phyloP scores from a whole-genome alignment of 2,888 invertebrate species.

The Julus scandinavius region DNA sequence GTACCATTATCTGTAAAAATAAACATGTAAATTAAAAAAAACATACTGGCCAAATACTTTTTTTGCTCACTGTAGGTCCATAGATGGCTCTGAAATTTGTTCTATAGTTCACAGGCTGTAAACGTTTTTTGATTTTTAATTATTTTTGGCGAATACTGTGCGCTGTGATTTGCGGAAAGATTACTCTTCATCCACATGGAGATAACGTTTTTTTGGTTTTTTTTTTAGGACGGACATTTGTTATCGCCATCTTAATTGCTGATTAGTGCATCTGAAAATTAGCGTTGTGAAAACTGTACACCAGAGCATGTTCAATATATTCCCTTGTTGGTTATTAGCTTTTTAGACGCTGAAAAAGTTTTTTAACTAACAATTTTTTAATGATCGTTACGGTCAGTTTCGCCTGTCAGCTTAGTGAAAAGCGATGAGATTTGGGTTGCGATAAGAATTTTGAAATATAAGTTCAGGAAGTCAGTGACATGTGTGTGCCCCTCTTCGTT shows the following conservation, averaged over 20 bases:
- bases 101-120: too few relatives aligned
- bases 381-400: not conserved
- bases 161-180: too few relatives aligned
- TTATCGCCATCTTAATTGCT: not conserved
- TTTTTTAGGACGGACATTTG: too few relatives aligned
- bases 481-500: not conserved
- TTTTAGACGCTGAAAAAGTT: not conserved
- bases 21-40: too few relatives aligned
- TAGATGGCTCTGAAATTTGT: too few relatives aligned
- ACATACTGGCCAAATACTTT: too few relatives aligned
- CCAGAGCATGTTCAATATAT: not conserved
- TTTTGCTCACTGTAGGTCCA: too few relatives aligned
- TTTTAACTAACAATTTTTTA: not conserved
- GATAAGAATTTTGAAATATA: not conserved
- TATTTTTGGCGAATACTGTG: too few relatives aligned
- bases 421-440: not conserved
- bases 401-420: not conserved
- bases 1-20: too few relatives aligned
- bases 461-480: not conserved
- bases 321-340: not conserved
- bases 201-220: too few relatives aligned
- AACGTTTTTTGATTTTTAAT: too few relatives aligned
- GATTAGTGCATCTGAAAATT: not conserved
- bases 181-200: too few relatives aligned
- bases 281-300: not conserved